Conservation (phyloP, 2,888 invertebrate species). For the Margaritifera margaritifera region DNA sequence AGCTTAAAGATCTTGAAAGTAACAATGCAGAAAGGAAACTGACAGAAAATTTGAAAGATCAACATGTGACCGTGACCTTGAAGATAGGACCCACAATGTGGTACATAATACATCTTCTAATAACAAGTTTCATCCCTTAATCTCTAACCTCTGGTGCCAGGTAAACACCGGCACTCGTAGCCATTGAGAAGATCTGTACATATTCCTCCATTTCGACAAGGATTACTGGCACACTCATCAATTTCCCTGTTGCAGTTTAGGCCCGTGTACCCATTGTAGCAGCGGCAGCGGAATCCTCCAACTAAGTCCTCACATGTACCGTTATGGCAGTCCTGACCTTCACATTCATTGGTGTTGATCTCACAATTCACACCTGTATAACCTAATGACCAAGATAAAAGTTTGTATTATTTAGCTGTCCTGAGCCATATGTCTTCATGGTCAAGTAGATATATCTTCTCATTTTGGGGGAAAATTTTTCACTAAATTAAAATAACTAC, state of each 20-base stretch:
- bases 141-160: conserved; percentile 52
- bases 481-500: too few relatives aligned
- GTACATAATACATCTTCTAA: too few relatives aligned
- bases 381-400: conserved; percentile 76
- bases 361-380: conserved; percentile 92
- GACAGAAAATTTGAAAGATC: too few relatives aligned
- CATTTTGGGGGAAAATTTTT: too few relatives aligned
- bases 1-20: too few relatives aligned
- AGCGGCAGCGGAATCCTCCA: conserved; percentile 91
- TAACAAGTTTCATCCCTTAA: conserved; percentile 1
- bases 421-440: too few relatives aligned
- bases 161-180: conserved; percentile 60
- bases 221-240: conserved; percentile 89
- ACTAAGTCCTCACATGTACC: conserved; percentile 91
- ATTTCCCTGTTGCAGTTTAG: conserved; percentile 89
- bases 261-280: conserved; percentile 91
- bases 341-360: conserved; percentile 90
- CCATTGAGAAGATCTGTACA: conserved; percentile 87
- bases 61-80: too few relatives aligned
- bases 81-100: too few relatives aligned
- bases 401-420: too few relatives aligned
- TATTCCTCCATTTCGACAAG: conserved; percentile 95
- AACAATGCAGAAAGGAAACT: too few relatives aligned
- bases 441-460: too few relatives aligned
- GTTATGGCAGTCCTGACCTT: conserved; percentile 85